Conservation (phyloP, 2,113 vertebrate genomes). For the Tringa solitaria region DNA sequence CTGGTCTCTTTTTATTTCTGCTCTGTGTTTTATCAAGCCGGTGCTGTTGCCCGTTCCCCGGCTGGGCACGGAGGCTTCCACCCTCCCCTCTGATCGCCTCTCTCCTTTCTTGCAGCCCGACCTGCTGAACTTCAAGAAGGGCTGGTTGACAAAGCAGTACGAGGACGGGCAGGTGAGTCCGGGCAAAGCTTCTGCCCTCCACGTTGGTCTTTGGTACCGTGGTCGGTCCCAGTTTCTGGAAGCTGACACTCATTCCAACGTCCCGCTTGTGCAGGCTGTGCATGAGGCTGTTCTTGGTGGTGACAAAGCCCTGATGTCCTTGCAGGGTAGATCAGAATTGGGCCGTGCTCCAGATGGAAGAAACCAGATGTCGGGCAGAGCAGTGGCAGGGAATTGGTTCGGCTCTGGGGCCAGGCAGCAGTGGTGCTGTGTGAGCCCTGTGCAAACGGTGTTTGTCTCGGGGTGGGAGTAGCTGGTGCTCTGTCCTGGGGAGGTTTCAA, state of each 20-base stretch:
- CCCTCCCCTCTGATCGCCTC: neutral
- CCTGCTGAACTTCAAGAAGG: constrained; percentile 98
- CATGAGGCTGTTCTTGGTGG: fast-evolving
- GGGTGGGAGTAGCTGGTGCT: neutral
- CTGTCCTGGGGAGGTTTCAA: neutral
- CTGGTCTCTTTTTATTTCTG: neutral
- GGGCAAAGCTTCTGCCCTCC: neutral
- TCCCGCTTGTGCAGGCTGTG: fast-evolving
- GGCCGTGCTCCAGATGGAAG: neutral
- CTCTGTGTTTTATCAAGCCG: neutral
- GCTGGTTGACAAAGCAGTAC: constrained; percentile 98
- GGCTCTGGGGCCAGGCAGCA: neutral
- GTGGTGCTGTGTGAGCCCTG: neutral
- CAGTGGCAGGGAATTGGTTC: neutral
- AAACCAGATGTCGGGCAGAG: neutral
- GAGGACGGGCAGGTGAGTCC: constrained; percentile 90
- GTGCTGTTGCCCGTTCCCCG: neutral
- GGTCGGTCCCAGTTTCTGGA: neutral
- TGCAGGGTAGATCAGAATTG: neutral
- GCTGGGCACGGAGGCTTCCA: fast-evolving
- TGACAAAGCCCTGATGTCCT: neutral
- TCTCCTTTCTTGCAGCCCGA: constrained; percentile 81
- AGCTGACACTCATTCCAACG: fast-evolving
- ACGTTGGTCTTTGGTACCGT: fast-evolving
- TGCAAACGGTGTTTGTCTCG: neutral